Evolutionary conservation across 2,888 invertebrate genomes (phyloP).

Genomic region (Ochlodes sylvanus): DNA sequence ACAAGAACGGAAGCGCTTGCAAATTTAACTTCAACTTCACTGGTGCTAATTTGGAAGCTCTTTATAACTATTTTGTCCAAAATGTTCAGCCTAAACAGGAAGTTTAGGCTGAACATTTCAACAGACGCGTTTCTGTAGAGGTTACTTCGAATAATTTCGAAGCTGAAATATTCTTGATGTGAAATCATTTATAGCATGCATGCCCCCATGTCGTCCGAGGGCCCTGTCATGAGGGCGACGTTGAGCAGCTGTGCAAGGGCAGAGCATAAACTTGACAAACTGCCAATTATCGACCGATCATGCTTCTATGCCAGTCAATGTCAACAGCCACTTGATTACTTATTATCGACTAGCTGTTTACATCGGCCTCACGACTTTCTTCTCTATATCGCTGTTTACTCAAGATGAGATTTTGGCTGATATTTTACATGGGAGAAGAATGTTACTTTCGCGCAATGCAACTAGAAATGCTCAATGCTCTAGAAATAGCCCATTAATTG

Average conservation of each 20-base stretch:
- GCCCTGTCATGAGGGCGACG: conserved; percentile 14
- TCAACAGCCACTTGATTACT: conserved; percentile 59
- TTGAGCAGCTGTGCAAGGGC: conserved; percentile 58
- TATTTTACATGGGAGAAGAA: neutral
- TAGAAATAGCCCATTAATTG: too few species aligned
- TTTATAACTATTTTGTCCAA: neutral
- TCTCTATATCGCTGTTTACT: conserved; percentile 2
- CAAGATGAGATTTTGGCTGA: conserved; percentile 1
- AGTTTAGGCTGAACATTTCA: too few species aligned
- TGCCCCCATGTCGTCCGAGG: conserved; percentile 2
- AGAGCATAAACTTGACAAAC: conserved; percentile 62
- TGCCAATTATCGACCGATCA: conserved; percentile 75
- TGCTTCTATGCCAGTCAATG: conserved; percentile 66
- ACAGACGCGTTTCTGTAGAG: neutral
- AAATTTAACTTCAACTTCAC: neutral
- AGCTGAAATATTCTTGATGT: neutral
- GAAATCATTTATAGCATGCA: conserved; percentile 1
- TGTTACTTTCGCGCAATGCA: too few species aligned
- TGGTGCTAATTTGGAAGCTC: neutral
- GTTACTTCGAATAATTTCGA: neutral
- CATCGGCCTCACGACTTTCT: conserved; percentile 15
- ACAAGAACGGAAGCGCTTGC: conserved; percentile 12
- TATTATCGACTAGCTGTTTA: conserved; percentile 29
- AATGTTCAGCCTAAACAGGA: too few species aligned
- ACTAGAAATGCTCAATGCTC: too few species aligned